Evolutionary conservation across 2,888 invertebrate genomes (phyloP).

Genomic region (Microplitis deprimator): DNA sequence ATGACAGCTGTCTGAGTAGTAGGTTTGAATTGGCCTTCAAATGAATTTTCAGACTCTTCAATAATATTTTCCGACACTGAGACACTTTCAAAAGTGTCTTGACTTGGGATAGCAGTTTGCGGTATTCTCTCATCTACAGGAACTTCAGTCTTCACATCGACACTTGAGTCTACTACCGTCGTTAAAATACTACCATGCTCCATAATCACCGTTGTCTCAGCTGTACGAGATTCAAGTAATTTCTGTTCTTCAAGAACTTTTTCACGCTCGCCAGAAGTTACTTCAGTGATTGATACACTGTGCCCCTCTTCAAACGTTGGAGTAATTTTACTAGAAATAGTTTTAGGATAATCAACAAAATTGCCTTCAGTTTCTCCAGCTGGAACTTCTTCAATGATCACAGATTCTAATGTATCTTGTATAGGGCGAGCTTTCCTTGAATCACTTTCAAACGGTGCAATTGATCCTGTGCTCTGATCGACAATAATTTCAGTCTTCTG

Average conservation of each 20-base stretch:
- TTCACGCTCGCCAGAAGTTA: conserved; percentile 76
- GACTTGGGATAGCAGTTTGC: conserved; percentile 70
- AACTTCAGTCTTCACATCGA: conserved; percentile 58
- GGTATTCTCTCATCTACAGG: conserved; percentile 60
- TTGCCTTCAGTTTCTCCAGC: conserved; percentile 60
- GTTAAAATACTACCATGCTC: conserved; percentile 61
- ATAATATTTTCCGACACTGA: conserved; percentile 73
- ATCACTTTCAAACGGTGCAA: conserved; percentile 55
- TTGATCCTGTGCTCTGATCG: conserved; percentile 60
- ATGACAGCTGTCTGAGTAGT: conserved; percentile 69
- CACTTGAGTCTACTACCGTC: conserved; percentile 63
- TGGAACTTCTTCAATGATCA: conserved; percentile 61
- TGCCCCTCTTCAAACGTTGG: conserved; percentile 70
- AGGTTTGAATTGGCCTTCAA: conserved; percentile 67
- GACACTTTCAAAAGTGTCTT: conserved; percentile 74
- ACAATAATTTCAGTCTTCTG: conserved; percentile 65
- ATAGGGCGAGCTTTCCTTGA: conserved; percentile 58
- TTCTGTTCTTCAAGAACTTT: conserved; percentile 69
- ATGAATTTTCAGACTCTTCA: conserved; percentile 69
- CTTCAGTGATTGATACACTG: conserved; percentile 74
- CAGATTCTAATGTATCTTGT: conserved; percentile 60
- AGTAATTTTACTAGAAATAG: conserved; percentile 61
- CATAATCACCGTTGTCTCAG: conserved; percentile 60
- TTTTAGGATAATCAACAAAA: conserved; percentile 58
- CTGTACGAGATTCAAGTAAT: conserved; percentile 59